A percentile compares a stretch with the other conserved stretches of the same genome.
phyloP scores from a whole-genome alignment of 1,140 invertebrate species.

The Lethrus apterus region DNA sequence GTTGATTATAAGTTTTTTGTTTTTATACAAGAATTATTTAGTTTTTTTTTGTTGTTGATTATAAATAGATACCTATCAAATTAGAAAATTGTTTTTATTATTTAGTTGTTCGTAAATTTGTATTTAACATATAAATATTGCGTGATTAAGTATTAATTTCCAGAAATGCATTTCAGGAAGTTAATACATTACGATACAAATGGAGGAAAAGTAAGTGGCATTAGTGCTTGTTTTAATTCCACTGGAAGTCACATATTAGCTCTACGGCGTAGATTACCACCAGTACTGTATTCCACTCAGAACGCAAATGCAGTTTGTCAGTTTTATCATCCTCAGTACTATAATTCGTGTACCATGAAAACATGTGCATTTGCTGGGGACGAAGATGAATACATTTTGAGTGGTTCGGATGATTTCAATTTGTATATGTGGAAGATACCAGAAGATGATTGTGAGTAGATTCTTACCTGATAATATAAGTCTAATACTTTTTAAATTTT shows the following conservation, averaged over 20 bases:
- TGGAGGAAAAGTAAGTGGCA: conserved; percentile 68
- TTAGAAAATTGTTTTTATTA: conserved; percentile 2
- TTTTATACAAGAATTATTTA: not conserved
- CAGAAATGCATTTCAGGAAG: conserved; percentile 49
- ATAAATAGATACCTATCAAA: not conserved
- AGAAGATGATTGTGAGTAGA: conserved; percentile 46
- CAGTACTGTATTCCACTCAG: conserved; percentile 70
- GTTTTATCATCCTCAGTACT: conserved; percentile 88
- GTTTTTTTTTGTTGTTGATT: not conserved
- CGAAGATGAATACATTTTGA: conserved; percentile 80
- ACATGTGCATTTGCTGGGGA: conserved; percentile 90
- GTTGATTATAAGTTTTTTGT: conserved; percentile 28
- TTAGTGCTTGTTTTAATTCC: conserved; percentile 86
- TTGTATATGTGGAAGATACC: conserved; percentile 91
- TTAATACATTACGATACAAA: conserved; percentile 64
- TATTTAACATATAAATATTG: too few species aligned
- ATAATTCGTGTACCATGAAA: conserved; percentile 96
- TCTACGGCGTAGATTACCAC: conserved; percentile 71
- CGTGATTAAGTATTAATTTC: too few species aligned
- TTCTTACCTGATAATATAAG: conserved; percentile 25
- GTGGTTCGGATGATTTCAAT: conserved; percentile 92
- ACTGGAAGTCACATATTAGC: conserved; percentile 73
- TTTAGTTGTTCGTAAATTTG: not conserved
- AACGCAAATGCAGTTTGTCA: conserved; percentile 64
- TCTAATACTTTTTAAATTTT: conserved; percentile 24